A percentile compares a stretch with the other conserved stretches of the same genome.
Evolutionary conservation across 2,797 vertebrate species (phyloP).

Genomic region (Hemitrygon akajei): DNA sequence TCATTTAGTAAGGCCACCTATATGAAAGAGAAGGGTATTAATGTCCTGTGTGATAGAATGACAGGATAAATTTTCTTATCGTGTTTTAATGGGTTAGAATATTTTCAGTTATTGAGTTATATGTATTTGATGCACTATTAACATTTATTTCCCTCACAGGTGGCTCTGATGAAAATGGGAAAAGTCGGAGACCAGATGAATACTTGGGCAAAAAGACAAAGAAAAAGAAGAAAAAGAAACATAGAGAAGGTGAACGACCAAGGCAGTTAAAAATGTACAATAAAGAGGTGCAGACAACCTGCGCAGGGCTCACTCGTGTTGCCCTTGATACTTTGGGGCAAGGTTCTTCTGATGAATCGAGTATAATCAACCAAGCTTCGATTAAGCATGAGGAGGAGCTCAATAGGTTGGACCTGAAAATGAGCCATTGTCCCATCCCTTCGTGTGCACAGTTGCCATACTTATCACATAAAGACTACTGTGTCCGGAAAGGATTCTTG

Average conservation of each 20-base stretch:
- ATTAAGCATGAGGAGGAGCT: constrained; percentile 63
- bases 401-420: constrained; percentile 57
- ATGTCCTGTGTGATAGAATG: background rate
- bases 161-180: constrained; percentile 76
- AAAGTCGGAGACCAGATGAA: constrained; percentile 70
- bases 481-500: constrained; percentile 81
- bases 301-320: constrained; percentile 64
- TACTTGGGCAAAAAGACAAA: constrained; percentile 83
- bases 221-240: constrained; percentile 90
- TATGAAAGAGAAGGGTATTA: background rate
- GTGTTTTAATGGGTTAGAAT: constrained; percentile 14
- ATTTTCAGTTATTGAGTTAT: constrained; percentile 36
- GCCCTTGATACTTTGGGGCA: constrained; percentile 54
- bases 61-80: constrained; percentile 30
- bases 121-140: constrained; percentile 1
- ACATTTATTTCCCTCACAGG: constrained; percentile 57
- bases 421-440: constrained; percentile 61
- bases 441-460: constrained; percentile 72
- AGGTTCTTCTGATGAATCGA: constrained; percentile 55
- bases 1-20: background rate
- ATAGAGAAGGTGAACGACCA: constrained; percentile 73
- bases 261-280: constrained; percentile 76
- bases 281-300: constrained; percentile 85
- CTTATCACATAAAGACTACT: constrained; percentile 88
- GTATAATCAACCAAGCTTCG: constrained; percentile 54